phyloP scores from a whole-genome alignment of 53 echinoderm and acorn worm genomes.

The Echinometra lucunter region DNA sequence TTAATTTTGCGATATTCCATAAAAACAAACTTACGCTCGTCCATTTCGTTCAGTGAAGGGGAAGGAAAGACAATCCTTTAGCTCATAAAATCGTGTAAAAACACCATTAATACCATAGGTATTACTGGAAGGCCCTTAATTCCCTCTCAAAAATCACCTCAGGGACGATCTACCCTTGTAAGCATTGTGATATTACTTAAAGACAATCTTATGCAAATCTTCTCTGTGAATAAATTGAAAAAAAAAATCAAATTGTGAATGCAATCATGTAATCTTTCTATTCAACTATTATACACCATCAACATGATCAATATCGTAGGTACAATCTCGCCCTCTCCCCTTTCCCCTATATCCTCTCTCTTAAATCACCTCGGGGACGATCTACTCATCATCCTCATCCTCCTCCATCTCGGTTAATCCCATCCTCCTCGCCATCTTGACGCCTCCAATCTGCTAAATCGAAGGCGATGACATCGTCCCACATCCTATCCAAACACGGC shows the following conservation, averaged over 20 bases:
- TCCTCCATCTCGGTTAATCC: slow-evolving; percentile 50
- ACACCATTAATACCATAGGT: no score
- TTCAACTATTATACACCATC: neutral
- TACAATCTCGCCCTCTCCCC: slow-evolving; percentile 19
- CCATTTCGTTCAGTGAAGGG: no score
- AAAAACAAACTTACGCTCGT: no score
- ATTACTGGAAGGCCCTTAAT: no score
- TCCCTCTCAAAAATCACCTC: no score
- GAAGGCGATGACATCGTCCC: slow-evolving; percentile 3
- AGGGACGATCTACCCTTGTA: no score
- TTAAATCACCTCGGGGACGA: slow-evolving; percentile 19
- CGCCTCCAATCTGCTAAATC: slow-evolving; percentile 58
- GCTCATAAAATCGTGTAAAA: no score
- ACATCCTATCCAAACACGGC: slow-evolving; percentile 9
- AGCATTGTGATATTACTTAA: neutral
- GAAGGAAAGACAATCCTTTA: no score
- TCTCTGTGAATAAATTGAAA: neutral
- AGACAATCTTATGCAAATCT: neutral
- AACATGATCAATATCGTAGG: neutral
- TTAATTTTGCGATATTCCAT: no score
- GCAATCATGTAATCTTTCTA: no score
- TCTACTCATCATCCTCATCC: slow-evolving; percentile 6
- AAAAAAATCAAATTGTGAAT: neutral
- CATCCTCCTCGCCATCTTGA: slow-evolving; percentile 40
- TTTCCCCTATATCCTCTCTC: slow-evolving; percentile 13